Conservation (phyloP, 2,113 vertebrate species). For the Nycticorax nycticorax region DNA sequence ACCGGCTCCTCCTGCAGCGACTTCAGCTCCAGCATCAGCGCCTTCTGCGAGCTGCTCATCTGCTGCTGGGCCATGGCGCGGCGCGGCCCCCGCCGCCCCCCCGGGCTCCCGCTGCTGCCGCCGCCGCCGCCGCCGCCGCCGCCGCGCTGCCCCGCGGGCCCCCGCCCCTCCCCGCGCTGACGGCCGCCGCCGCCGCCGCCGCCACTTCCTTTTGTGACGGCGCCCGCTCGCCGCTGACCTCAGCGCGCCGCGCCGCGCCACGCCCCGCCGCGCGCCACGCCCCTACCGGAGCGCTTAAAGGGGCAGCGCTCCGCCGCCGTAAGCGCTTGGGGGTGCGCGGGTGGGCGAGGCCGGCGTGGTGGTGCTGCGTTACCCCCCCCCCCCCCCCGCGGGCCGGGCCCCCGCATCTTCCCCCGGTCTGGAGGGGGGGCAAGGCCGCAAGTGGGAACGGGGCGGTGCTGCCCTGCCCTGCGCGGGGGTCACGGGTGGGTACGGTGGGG, state of each 20-base stretch:
- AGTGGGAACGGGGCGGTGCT: too few relatives aligned
- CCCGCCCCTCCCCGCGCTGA: not conserved
- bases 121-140: too few relatives aligned
- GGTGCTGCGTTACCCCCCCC: not conserved
- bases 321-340: too few relatives aligned
- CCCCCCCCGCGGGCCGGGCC: not conserved
- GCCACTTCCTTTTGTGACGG: constrained; percentile 64
- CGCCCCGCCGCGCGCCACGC: not conserved
- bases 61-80: constrained; percentile 86
- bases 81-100: not conserved
- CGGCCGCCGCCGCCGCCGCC: not conserved
- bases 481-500: not conserved
- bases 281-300: not conserved
- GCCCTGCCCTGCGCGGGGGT: too few relatives aligned
- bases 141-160: not conserved
- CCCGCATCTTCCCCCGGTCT: not conserved
- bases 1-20: constrained; percentile 84
- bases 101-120: not conserved
- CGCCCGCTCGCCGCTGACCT: not conserved
- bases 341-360: too few relatives aligned
- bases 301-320: fast-evolving
- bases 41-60: constrained; percentile 95
- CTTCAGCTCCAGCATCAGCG: constrained; percentile 95
- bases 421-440: too few relatives aligned
- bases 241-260: not conserved